phyloP scores from a whole-genome alignment of 2,113 vertebrate genomes.

The Pachycephala philippinensis region DNA sequence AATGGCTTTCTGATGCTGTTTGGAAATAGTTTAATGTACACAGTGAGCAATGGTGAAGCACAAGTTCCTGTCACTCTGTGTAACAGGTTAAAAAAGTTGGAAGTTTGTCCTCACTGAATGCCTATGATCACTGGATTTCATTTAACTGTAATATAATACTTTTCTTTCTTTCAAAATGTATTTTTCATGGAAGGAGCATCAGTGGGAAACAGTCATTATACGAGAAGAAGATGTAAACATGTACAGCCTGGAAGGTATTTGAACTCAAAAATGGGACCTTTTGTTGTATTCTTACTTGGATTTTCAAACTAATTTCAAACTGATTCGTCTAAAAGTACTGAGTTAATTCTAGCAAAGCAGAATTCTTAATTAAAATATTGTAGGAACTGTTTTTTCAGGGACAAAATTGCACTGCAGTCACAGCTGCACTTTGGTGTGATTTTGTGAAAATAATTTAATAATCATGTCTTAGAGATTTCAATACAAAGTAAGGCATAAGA shows the following conservation, averaged over 20 bases:
- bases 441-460: not conserved
- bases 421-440: not conserved
- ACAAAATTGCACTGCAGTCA: not conserved
- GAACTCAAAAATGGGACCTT: not conserved
- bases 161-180: not conserved
- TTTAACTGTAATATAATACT: not conserved
- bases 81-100: not conserved
- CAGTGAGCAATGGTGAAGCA: not conserved
- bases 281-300: not conserved
- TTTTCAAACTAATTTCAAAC: not conserved
- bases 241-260: constrained; percentile 86
- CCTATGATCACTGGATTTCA: not conserved
- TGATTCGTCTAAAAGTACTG: not conserved
- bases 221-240: constrained; percentile 81
- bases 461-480: not conserved
- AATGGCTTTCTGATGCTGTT: not conserved
- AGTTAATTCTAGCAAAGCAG: not conserved
- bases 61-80: not conserved
- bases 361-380: not conserved
- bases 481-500: not conserved
- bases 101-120: not conserved
- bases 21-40: not conserved
- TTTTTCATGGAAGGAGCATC: constrained; percentile 75
- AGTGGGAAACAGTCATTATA: constrained; percentile 90
- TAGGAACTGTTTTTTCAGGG: not conserved